These are phyloP conservation scores for Plutella xylostella DNA, from an alignment of 2,888 invertebrate species.

Conservation along the genomic window DNA sequence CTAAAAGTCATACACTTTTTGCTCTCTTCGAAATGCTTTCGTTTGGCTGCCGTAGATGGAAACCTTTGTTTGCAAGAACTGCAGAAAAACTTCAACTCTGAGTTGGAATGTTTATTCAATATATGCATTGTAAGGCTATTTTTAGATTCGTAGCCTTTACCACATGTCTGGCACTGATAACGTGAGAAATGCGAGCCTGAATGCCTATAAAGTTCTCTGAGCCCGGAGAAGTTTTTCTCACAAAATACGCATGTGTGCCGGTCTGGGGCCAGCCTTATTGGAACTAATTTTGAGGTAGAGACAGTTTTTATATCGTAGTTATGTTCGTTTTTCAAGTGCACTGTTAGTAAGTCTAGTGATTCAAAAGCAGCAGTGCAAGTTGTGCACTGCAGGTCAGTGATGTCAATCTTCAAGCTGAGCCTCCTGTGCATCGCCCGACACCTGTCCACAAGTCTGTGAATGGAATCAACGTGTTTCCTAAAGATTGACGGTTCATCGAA, in stretches of 20 bases:
- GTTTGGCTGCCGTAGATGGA: constrained; percentile 7
- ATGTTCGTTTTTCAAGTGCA: constrained; percentile 18
- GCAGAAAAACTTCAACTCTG: constrained; percentile 5
- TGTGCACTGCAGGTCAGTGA: background rate
- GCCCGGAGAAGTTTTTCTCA: background rate
- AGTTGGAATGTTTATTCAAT: background rate
- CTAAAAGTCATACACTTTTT: constrained; percentile 11
- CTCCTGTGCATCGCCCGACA: background rate
- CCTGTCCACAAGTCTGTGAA: background rate
- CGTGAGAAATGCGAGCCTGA: constrained; percentile 5
- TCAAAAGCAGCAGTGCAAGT: constrained; percentile 1
- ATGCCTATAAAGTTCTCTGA: constrained; percentile 4
- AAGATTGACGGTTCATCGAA: background rate
- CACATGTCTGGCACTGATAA: constrained; percentile 14
- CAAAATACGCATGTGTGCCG: constrained; percentile 5
- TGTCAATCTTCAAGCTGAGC: background rate
- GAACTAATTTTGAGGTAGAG: background rate
- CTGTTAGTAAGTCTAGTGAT: constrained; percentile 11
- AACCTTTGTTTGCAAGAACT: constrained; percentile 11
- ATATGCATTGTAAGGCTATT: constrained; percentile 7
- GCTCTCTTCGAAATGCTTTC: constrained; percentile 9
- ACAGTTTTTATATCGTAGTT: constrained; percentile 10
- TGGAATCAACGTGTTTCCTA: background rate
- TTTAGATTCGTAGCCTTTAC: constrained; percentile 11
- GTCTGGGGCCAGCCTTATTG: background rate